phyloP scores from a whole-genome alignment of 1,140 invertebrate genomes.

The Meloidogyne floridensis region DNA sequence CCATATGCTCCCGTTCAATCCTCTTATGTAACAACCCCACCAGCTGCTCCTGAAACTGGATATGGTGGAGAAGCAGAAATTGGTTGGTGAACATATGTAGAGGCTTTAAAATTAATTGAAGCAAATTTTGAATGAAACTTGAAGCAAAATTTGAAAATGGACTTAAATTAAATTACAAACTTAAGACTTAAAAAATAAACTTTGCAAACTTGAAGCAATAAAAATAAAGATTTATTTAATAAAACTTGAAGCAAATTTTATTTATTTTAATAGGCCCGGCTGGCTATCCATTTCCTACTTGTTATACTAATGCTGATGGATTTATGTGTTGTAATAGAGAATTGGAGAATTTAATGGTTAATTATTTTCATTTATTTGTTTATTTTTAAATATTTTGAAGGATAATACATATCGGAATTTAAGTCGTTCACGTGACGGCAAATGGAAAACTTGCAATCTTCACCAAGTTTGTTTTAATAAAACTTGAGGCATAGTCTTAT shows the following conservation, averaged over 20 bases:
- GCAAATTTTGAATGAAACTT: too few relatives aligned
- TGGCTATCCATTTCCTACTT: conserved; percentile 42
- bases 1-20: background rate
- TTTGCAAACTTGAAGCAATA: background rate
- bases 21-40: background rate
- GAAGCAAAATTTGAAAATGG: too few relatives aligned
- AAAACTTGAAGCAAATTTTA: background rate
- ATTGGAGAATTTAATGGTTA: conserved; percentile 50
- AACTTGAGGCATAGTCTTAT: background rate
- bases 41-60: background rate
- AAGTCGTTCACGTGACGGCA: conserved; percentile 34
- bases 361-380: background rate
- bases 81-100: background rate
- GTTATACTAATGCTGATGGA: conserved; percentile 49
- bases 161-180: background rate
- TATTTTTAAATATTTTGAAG: background rate
- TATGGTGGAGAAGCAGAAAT: background rate
- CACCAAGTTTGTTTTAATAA: conserved; percentile 39
- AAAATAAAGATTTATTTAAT: background rate
- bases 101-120: too few relatives aligned
- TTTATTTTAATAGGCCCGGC: background rate
- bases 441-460: conserved; percentile 53
- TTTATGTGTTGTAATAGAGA: conserved; percentile 55
- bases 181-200: background rate
- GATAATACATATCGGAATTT: conserved; percentile 40